Percentiles rank a stretch among this genome's conserved stretches.
Evolutionary conservation across 2,888 invertebrate species (phyloP).

Genomic region (Aethes cnicana): DNA sequence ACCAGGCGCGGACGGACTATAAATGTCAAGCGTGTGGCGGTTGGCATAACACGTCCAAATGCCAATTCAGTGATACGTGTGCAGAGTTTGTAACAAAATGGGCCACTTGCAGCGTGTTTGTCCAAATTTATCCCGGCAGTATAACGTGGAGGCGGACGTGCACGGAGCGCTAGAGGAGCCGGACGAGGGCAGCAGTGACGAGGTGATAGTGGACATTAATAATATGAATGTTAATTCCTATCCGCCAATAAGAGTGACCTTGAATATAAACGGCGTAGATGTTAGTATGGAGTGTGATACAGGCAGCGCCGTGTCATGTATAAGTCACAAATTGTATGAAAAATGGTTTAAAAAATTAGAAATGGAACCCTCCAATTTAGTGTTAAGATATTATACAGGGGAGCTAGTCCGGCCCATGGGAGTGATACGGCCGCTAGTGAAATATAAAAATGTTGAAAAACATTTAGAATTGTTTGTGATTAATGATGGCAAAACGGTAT

Average conservation of each 20-base stretch:
- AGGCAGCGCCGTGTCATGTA: slow-evolving; percentile 29
- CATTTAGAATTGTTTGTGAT: slow-evolving; percentile 25
- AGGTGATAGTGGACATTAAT: slow-evolving; percentile 1
- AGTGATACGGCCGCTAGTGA: slow-evolving; percentile 11
- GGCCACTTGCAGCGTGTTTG: slow-evolving; percentile 2
- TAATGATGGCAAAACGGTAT: background rate
- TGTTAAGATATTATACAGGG: slow-evolving; percentile 20
- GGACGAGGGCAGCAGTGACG: slow-evolving; percentile 3
- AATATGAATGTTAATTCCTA: background rate
- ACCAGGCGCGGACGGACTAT: background rate
- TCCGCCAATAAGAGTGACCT: background rate
- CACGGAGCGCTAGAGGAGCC: background rate
- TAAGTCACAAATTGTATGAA: slow-evolving; percentile 12
- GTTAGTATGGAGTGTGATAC: slow-evolving; percentile 31
- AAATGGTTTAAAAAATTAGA: slow-evolving; percentile 1
- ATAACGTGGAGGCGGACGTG: background rate
- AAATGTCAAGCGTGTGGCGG: slow-evolving; percentile 2
- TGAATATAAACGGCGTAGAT: background rate
- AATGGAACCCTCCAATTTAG: slow-evolving; percentile 5
- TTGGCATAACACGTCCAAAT: background rate
- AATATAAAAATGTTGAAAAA: slow-evolving; percentile 6
- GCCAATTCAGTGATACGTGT: slow-evolving; percentile 9
- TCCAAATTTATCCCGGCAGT: background rate
- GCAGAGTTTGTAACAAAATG: slow-evolving; percentile 2
- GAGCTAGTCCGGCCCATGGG: slow-evolving; percentile 23